Base-by-base conservation (phyloP, 1,140 invertebrate species). In the Ooceraea biroi region DNA sequence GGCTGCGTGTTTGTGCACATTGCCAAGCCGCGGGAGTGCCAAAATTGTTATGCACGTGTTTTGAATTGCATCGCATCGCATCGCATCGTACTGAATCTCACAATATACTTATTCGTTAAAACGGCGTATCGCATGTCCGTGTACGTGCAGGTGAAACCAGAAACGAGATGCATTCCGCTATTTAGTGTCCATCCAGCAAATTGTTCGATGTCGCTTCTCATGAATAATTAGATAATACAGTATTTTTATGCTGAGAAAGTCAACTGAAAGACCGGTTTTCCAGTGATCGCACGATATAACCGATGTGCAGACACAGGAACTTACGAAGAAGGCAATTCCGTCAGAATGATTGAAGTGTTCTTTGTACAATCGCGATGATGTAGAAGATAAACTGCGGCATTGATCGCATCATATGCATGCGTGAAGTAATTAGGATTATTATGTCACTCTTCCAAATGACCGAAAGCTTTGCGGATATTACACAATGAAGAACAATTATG, bases 31-130 rank as follows among this genome's bases (percentile, higher is more conserved):
- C 63, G 63, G 14, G 19, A 14, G 19, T 44, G 68, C 60, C 44
- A 66, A 68, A 80, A 88, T 84, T 88, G 84, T 74, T 78, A 83
- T 74, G 55, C 60, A 84, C 82, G 82, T 88, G 82, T 84, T 82
- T 69, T 88, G 71, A 72, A 78, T 84, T 86, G 71, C 72, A 46
- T 77, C 58, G 83, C 71, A 46, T 36, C 76, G 72, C 52, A 48
- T 77, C 69, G n/a, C n/a, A n/a, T n/a, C n/a, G n/a, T n/a, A n/a
- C n/a, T n/a, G 25, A n/a, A 19, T 48, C 46, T 48, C 46, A 10
- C 58, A 41, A 46, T 50, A 58, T n/a, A 36, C 7, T 36, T 7
- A 41, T 57, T 65, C 84, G 71, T 86, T 77, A 86, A 71, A 12
- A 76, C 69, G 63, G 69, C 85, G 72, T 69, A 27, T 76, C 55